These are phyloP conservation scores for Escarpia spicata DNA, from an alignment of 2,888 invertebrate species.

Conservation along the genomic window DNA sequence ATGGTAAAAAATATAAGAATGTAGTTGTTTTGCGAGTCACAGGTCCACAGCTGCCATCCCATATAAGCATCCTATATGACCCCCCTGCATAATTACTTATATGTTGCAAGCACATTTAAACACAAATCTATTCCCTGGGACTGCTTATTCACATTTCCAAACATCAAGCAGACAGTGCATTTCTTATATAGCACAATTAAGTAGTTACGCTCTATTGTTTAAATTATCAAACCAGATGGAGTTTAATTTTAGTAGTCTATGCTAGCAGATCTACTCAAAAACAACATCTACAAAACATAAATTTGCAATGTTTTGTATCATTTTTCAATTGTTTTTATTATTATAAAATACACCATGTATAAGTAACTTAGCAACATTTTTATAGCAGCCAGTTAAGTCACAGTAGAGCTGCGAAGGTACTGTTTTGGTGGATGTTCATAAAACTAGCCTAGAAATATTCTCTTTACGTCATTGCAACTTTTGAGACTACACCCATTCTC, in stretches of 20 bases:
- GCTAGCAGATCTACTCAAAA: neutral
- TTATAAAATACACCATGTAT: neutral
- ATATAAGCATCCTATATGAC: too few species aligned
- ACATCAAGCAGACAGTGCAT: neutral
- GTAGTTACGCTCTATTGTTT: neutral
- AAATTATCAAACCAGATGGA: neutral
- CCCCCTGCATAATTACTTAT: too few species aligned
- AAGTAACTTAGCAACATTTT: neutral
- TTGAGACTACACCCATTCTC: neutral
- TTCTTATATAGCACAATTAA: neutral
- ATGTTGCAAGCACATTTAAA: too few species aligned
- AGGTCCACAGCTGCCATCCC: too few species aligned
- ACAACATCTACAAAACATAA: neutral
- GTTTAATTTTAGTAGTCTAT: neutral
- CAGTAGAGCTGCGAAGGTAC: neutral
- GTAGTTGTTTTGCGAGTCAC: too few species aligned
- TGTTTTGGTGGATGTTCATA: neutral
- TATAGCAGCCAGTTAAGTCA: neutral
- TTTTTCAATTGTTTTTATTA: neutral
- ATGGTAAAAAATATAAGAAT: too few species aligned
- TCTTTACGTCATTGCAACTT: neutral
- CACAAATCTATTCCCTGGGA: too few species aligned
- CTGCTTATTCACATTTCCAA: too few species aligned
- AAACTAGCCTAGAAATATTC: neutral
- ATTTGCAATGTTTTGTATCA: neutral